phyloP scores from a whole-genome alignment of 92 coral and sea anemone species.

The Nematostella vectensis region DNA sequence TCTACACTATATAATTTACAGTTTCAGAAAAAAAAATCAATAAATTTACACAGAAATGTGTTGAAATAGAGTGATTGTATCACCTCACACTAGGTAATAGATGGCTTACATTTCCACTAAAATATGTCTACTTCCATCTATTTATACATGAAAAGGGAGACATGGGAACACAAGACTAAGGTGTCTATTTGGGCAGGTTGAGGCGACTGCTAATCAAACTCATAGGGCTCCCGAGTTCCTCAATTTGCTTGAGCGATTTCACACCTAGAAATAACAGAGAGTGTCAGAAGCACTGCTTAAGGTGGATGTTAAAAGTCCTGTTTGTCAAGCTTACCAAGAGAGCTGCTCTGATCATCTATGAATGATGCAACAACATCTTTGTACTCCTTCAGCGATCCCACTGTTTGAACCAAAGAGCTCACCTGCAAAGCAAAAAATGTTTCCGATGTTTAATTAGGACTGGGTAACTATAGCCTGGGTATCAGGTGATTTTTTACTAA shows the following conservation, averaged over 20 bases:
- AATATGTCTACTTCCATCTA: no score
- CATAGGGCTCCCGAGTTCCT: slow-evolving; percentile 63
- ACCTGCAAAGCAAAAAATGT: slow-evolving; percentile 25
- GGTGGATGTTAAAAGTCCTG: not conserved
- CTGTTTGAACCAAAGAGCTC: slow-evolving; percentile 29
- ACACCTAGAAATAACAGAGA: slow-evolving; percentile 24
- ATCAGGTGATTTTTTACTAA: not conserved
- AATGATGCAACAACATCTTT: slow-evolving; percentile 28
- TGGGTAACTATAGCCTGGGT: not conserved
- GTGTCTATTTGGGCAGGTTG: no score
- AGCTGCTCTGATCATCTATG: slow-evolving; percentile 34
- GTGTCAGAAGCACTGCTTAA: not conserved
- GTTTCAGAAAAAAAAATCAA: no score
- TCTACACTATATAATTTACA: no score
- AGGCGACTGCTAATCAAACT: slow-evolving; percentile 56
- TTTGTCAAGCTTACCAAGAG: slow-evolving; percentile 44
- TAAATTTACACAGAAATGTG: no score
- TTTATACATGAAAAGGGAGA: no score
- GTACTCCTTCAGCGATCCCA: slow-evolving; percentile 37
- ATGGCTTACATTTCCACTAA: no score
- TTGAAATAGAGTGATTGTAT: no score
- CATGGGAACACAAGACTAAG: no score
- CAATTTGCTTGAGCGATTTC: slow-evolving; percentile 34
- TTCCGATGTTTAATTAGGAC: no score
- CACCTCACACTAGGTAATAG: no score